Evolutionary conservation across 2,797 vertebrate genomes (phyloP).

Genomic region (Sebastes jordani): DNA sequence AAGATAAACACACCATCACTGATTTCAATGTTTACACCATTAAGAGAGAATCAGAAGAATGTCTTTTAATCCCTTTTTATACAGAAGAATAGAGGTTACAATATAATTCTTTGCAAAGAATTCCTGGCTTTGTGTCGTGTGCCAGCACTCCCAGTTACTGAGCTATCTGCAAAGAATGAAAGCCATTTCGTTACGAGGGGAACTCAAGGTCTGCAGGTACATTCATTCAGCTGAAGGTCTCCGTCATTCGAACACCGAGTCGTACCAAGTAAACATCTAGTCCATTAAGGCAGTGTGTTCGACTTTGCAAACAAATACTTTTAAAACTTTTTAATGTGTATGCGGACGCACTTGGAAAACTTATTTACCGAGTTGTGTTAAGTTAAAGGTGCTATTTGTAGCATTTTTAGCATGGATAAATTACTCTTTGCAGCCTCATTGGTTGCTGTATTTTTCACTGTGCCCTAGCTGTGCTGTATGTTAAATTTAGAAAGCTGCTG

Average conservation of each 20-base stretch:
- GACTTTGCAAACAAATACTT: background rate
- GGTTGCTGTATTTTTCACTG: background rate
- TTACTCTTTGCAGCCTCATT: background rate
- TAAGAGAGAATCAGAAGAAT: constrained; percentile 11
- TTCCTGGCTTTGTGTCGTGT: background rate
- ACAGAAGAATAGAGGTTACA: constrained; percentile 3
- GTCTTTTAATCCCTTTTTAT: background rate
- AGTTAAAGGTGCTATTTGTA: background rate
- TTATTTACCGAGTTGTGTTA: background rate
- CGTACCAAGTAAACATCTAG: background rate
- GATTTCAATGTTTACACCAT: constrained; percentile 28
- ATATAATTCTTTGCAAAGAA: constrained; percentile 8
- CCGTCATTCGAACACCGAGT: background rate
- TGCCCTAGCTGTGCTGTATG: background rate
- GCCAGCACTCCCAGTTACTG: background rate
- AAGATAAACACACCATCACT: constrained; percentile 11
- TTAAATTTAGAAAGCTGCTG: constrained; percentile 41
- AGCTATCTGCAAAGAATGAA: background rate
- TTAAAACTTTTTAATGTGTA: background rate
- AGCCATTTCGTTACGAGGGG: background rate
- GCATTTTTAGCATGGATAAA: background rate
- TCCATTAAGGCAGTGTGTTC: background rate
- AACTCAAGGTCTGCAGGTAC: background rate
- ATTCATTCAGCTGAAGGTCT: constrained; percentile 10
- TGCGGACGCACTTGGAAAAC: background rate